Evolutionary conservation across 1,140 invertebrate species (phyloP), one percentile per base, ranked within the genome.

Genomic region (Mactra quadrangularis): DNA sequence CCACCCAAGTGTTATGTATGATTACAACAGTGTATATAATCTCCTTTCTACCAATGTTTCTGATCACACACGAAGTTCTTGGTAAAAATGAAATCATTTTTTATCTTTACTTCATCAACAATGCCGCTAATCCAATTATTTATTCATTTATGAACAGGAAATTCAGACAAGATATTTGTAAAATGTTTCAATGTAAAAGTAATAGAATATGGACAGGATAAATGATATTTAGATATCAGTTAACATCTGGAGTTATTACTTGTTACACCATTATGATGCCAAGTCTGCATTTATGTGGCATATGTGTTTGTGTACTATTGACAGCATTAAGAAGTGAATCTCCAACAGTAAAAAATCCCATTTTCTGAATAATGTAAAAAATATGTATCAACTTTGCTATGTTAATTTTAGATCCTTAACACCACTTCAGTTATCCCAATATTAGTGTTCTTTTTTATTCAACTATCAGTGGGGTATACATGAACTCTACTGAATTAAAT

Each of bases 21-120:
- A 89, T 90, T 0, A 90, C 89, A 25, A 52, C 86, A 13, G 87
- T 88, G 4, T 91, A 89, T 57, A 82, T 89, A 15, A 64, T 89
- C 3, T 86, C 88, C 0, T 91, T 89, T 75, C 70, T 89, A 19
- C 90, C 90, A 4, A 85, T 85, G n/a, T 87, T 91, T 59, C 74
- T 90, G 0, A 88, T 89, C 33, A 84, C 84, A 7, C 79, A 86
- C 70, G 59, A 82, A 13, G 64, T 82, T 7, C 70, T 89, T 0
- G 55, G 53, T 6, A 33, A 66, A 22, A 86, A 89, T 60, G 84
- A 29, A 25, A 82, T 89, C n/a, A 22, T 91, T 11, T 91, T 90
- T 59, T 91, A 92, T 47, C 53, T 90, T 29, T 92, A 90, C 60
- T 92, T 92, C 55, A 78, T 91, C n/a, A 92, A 92, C 81, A 91